phyloP scores from a whole-genome alignment of 2,888 invertebrate genomes.

The Hypena proboscidalis region DNA sequence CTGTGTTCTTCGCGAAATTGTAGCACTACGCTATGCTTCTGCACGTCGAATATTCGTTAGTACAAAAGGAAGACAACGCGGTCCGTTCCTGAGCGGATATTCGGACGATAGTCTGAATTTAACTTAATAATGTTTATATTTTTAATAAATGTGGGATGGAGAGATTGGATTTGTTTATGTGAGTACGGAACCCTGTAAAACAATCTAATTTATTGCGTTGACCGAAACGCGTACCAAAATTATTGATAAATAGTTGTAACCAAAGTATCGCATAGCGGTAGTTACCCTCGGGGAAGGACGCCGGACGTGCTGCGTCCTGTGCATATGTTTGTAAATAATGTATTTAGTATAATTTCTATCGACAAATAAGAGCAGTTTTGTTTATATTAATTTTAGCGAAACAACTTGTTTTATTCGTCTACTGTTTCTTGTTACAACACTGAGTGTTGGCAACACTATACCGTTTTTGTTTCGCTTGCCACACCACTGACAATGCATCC shows the following conservation, averaged over 20 bases:
- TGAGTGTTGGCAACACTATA: conserved; percentile 20
- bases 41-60: conserved; percentile 34
- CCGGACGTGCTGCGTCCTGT: conserved; percentile 36
- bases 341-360: conserved; percentile 41
- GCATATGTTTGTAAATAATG: conserved; percentile 53
- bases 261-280: conserved; percentile 54
- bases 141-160: conserved; percentile 4
- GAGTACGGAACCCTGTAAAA: conserved; percentile 33
- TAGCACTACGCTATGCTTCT: conserved; percentile 40
- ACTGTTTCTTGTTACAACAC: conserved; percentile 30
- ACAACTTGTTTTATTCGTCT: conserved; percentile 41
- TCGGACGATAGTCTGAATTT: conserved; percentile 18
- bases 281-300: conserved; percentile 49
- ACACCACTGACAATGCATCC: no score
- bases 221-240: conserved; percentile 54
- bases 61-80: conserved; percentile 29
- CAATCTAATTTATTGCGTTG: conserved; percentile 44
- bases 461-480: conserved; percentile 14
- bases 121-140: conserved; percentile 22
- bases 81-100: conserved; percentile 8
- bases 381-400: conserved; percentile 40
- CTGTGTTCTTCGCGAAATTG: conserved; percentile 40
- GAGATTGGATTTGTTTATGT: conserved; percentile 13
- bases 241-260: conserved; percentile 54
- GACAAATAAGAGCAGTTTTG: conserved; percentile 48